Evolutionary conservation across 1,140 invertebrate genomes (phyloP).

Genomic region (Plutomurus gul): DNA sequence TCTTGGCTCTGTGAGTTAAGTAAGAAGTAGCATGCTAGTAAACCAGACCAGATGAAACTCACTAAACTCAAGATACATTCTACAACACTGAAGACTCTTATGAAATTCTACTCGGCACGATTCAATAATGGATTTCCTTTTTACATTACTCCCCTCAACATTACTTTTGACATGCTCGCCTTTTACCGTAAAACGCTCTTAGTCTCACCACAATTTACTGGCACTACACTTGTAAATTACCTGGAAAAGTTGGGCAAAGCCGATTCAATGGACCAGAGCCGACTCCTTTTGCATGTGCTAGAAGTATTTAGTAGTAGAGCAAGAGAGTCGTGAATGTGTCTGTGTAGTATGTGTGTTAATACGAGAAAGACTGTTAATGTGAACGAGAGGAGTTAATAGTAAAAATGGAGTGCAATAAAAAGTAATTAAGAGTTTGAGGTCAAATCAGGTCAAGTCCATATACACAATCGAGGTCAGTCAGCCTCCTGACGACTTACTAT

Average conservation of each 20-base stretch:
- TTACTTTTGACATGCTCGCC: constrained; percentile 20
- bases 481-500: not conserved
- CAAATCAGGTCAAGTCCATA: constrained; percentile 26
- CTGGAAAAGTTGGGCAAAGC: not conserved
- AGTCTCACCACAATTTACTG: constrained; percentile 26
- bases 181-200: constrained; percentile 29
- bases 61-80: not conserved
- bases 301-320: too few relatives aligned
- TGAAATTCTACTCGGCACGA: constrained; percentile 25
- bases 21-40: too few relatives aligned
- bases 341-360: too few relatives aligned
- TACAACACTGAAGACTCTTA: constrained; percentile 27
- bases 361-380: too few relatives aligned
- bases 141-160: constrained; percentile 26
- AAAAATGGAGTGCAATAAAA: constrained; percentile 16
- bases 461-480: constrained; percentile 5
- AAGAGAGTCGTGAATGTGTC: too few relatives aligned
- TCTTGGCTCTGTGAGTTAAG: too few relatives aligned
- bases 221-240: constrained; percentile 16
- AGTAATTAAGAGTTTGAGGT: constrained; percentile 24
- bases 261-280: too few relatives aligned
- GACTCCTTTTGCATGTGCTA: too few relatives aligned
- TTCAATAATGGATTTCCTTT: constrained; percentile 27
- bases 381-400: not conserved
- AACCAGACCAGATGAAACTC: too few relatives aligned